Base-by-base conservation (phyloP, 2,797 vertebrate species). In the Delichon dasypus region DNA sequence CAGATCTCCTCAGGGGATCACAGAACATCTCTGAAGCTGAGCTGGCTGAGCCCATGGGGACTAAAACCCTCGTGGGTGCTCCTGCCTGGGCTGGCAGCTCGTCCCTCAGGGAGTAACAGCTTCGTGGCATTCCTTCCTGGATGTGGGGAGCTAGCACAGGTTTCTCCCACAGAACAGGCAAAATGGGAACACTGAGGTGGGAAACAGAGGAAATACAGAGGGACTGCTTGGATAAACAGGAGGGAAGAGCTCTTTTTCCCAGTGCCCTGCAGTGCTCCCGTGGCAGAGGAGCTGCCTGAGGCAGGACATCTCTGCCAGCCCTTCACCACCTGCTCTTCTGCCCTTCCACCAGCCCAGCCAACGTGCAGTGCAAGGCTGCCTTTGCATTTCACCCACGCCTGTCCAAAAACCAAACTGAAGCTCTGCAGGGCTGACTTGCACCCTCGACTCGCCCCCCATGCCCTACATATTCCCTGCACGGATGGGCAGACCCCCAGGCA, bases 311-410 rank as follows among this genome's bases (percentile, higher is more conserved):
- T 38, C 76, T 13, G 4, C 32, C 60, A 57, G 51, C 26, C n/a
- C 38, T 70, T 91, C 61, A 42, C 0, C 47, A 27, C 53, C 83
- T 67, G 51, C 3, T 0, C 32, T 27, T 57, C 55, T 15, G 22
- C 22, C 85, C 25, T 62, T 54, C 48, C 60, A 4, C 34, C 60
- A 54, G 5, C 5, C 32, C 48, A 44, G 44, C 13, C 23, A 32
- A 53, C 0, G 0, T 11, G 40, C 30, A 64, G 40, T 2, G 3
- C 27, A 57, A 65, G 14, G 45, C n/a, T 0, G 4, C 36, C 30
- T 86, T 84, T 67, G 66, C 40, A 66, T 74, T 70, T 84, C 73
- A 77, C 36, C 44, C 57, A 19, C 3, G 11, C 0, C 5, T 51
- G 30, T 29, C 36, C 48, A 71, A 60, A 88, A 83, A 4, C 0